Conservation (phyloP, 2,888 invertebrate species). For the Chloromyia formosa region DNA sequence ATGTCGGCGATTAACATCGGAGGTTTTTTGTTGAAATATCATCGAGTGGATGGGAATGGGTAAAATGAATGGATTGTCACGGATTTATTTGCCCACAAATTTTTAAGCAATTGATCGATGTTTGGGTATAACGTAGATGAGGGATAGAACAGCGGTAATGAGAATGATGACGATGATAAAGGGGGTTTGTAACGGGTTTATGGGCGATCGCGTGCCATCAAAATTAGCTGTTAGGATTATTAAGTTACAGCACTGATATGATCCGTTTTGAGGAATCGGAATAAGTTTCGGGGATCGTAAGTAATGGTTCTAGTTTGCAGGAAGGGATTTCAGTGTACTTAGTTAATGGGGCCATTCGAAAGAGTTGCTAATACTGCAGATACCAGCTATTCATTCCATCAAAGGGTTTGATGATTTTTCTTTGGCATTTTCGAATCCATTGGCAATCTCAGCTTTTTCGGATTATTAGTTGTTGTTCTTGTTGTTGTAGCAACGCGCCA, state of each 20-base stretch:
- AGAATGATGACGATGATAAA: not conserved
- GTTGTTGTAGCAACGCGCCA: no score
- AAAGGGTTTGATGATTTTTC: no score
- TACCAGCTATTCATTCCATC: no score
- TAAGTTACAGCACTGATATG: not conserved
- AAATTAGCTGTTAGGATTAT: constrained; percentile 17
- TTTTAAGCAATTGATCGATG: constrained; percentile 44
- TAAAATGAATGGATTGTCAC: constrained; percentile 43
- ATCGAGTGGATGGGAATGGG: constrained; percentile 37
- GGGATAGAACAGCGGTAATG: not conserved
- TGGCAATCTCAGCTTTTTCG: no score
- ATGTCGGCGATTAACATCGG: constrained; percentile 40
- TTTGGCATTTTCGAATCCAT: no score
- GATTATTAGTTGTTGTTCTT: no score
- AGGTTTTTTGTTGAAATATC: constrained; percentile 40
- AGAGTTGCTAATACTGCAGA: no score
- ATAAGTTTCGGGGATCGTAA: no score
- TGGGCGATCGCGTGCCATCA: constrained; percentile 25
- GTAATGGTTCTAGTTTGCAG: no score
- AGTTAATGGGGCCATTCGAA: no score
- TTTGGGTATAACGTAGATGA: not conserved
- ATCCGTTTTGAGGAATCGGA: not conserved
- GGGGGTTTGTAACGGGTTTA: constrained; percentile 20
- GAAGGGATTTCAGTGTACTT: no score
- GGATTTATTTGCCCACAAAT: constrained; percentile 50